Conservation (phyloP, 1,140 invertebrate genomes). For the Lordiphosa clarofinis region DNA sequence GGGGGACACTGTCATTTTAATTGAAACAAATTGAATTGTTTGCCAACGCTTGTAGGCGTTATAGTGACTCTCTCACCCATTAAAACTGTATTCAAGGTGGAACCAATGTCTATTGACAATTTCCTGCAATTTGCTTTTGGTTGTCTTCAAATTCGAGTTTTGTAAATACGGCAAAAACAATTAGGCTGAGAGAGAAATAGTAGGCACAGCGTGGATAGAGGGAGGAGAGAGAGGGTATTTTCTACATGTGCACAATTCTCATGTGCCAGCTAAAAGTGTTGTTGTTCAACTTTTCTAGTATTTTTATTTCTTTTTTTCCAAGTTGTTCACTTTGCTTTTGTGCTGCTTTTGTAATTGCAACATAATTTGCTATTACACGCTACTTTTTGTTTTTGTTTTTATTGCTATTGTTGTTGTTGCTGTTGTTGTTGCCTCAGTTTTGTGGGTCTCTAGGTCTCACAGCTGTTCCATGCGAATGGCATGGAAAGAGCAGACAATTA, state of each 20-base stretch:
- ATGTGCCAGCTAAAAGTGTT: constrained; percentile 37
- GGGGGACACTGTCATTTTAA: constrained; percentile 33
- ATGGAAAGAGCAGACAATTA: constrained; percentile 56
- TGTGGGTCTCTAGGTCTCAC: constrained; percentile 73
- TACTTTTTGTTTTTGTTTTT: constrained; percentile 38
- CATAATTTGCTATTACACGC: constrained; percentile 77
- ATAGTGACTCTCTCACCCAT: constrained; percentile 26
- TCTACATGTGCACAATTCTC: constrained; percentile 53
- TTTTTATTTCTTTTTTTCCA: constrained; percentile 27
- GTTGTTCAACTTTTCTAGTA: constrained; percentile 34
- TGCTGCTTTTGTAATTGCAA: constrained; percentile 74
- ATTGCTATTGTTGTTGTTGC: constrained; percentile 8
- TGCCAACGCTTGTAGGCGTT: constrained; percentile 36
- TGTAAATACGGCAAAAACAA: constrained; percentile 51
- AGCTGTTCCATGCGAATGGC: constrained; percentile 46
- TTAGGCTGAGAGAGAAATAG: constrained; percentile 41
- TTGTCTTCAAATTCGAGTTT: constrained; percentile 14
- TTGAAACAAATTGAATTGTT: constrained; percentile 58
- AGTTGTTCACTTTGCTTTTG: constrained; percentile 53
- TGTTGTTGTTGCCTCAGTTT: constrained; percentile 49
- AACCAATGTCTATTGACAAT: constrained; percentile 60
- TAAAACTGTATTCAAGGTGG: constrained; percentile 63
- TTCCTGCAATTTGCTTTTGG: constrained; percentile 61
- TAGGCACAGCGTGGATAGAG: constrained; percentile 3
- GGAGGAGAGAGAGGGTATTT: not conserved